A percentile compares a stretch with the other conserved stretches of the same genome.
These are phyloP conservation scores for Paedocypris micromegethes DNA, from an alignment of 2,797 vertebrate genomes.

Conservation along the genomic window DNA sequence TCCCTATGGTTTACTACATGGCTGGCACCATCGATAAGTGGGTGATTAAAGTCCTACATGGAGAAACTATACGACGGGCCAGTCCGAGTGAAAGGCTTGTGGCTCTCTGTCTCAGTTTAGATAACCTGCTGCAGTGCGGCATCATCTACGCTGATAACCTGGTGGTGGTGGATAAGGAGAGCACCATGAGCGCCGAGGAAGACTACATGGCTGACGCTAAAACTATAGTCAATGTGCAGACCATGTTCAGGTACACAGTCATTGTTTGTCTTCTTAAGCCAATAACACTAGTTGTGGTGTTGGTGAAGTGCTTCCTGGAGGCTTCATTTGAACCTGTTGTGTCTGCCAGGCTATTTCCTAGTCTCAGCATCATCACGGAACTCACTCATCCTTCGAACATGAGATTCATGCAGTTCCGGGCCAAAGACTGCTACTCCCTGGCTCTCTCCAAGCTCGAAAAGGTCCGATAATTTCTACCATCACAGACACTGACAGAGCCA, in stretches of 20 bases:
- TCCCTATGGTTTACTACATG: constrained; percentile 91
- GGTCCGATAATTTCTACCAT: constrained; percentile 62
- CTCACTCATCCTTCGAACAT: constrained; percentile 97
- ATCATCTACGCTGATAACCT: constrained; percentile 94
- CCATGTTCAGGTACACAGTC: constrained; percentile 82
- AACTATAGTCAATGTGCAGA: constrained; percentile 96
- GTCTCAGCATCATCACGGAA: constrained; percentile 95
- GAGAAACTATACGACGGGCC: neutral
- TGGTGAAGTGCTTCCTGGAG: neutral
- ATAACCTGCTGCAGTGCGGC: constrained; percentile 90
- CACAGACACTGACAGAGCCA: neutral
- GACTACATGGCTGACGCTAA: constrained; percentile 98
- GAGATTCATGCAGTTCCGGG: constrained; percentile 98
- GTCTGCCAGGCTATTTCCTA: constrained; percentile 84
- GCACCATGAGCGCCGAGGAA: constrained; percentile 95
- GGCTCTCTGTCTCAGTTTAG: constrained; percentile 70
- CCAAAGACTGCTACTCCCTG: constrained; percentile 96
- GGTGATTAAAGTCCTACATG: constrained; percentile 65
- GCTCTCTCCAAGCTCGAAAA: constrained; percentile 94
- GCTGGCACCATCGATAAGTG: constrained; percentile 90
- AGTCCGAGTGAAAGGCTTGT: neutral
- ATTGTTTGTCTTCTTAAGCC: constrained; percentile 18
- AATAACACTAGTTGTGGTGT: neutral
- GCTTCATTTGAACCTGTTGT: too few species aligned
- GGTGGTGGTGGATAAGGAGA: constrained; percentile 97